Evolutionary conservation across 2,113 vertebrate species (phyloP), one percentile per base, ranked within the genome.

Genomic region (Zapornia atra): DNA sequence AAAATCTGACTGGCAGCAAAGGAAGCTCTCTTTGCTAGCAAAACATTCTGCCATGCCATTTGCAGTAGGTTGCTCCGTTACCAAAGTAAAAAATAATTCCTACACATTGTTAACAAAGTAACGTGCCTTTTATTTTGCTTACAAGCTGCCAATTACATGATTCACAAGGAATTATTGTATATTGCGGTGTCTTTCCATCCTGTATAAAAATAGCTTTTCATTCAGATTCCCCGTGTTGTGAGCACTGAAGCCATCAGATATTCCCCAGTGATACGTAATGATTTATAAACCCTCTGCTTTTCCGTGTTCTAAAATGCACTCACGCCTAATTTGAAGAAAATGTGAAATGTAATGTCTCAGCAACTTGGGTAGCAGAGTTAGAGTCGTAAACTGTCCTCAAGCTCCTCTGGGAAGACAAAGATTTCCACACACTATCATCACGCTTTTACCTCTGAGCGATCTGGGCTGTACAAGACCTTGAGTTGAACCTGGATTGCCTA

Each of bases 31-130:
- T 88, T 86, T 83, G 21, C 26, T 40, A 57, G 21, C 4, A 20
- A 93, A 93, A 68, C 2, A 15, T 36, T 80, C 42, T 92, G 56
- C 56, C 61, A 75, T 1, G 26, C 82, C 22, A 53, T 69, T 93
- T 92, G 76, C 24, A 68, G 18, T 48, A 88, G n/a, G 22, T 42
- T 83, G 42, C 9, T 68, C 56, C 31, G 56, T 71, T 94, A 60
- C 68, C 53, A 78, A 96, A 84, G 72, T 15, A 77, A 93, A 86
- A 92, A 77, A 34, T 77, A 77, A 51, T 94, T 93, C 79, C 51
- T 86, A 64, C 48, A 68, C 57, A 38, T 65, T 59, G 24, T 71
- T 86, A 93, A 86, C 57, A 94, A 79, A 94, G 93, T 16, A 90
- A 15, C 29, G 6, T 38, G 57, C 21, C 34, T 76, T n/a, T 16